Base-by-base conservation (phyloP, 2,888 invertebrate genomes). In the Polydesmus complanatus region DNA sequence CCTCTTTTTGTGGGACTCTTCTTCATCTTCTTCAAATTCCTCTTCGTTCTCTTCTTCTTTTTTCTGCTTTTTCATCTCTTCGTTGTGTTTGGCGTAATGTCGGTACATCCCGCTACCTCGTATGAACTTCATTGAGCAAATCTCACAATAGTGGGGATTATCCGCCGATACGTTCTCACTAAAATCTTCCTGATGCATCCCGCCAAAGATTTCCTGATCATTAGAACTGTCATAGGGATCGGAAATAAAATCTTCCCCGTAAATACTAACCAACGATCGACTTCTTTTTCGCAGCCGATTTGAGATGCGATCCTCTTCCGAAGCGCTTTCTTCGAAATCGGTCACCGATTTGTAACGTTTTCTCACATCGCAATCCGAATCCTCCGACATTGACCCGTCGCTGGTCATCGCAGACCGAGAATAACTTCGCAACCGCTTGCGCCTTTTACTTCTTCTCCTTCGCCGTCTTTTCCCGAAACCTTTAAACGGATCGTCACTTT, bases 101-200 rank as follows among this genome's bases (percentile, higher is more conserved):
- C 47, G 19, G 48, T 37, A 37, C 23, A 60, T 49, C 2, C 55
- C 60, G 22, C 21, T 23, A 19, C 47, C 47, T 22, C 55, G 37
- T 14, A 19, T 21, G 22, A 60, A 60, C 19, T 26, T 47, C 37
- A 48, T 54, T 21, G 23, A 25, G 50, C 60, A 60, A 25, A 55
- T 26, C 26, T 48, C 21, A 55, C 60, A 60, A 14, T 48, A 22
- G 37, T 60, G 60, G 3, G 60, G 60, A 37, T 60, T 60, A 8
- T 26, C 19, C 37, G 27, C 26, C 21, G 60, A 55, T 26, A 55
- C 56, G 8, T 56, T 56, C 25, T 21, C 11, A 22, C 21, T 52
- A 26, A 58, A 49, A 18, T 27, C 53, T n/a, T n/a, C n/a, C 23
- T 52, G 14, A 5, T 58, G 23, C 22, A 58, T 11, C 23, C 22